Percentiles rank a stretch among this genome's conserved stretches.
These are phyloP conservation scores for Delichon dasypus DNA, from an alignment of 2,797 vertebrate species.

Conservation along the genomic window DNA sequence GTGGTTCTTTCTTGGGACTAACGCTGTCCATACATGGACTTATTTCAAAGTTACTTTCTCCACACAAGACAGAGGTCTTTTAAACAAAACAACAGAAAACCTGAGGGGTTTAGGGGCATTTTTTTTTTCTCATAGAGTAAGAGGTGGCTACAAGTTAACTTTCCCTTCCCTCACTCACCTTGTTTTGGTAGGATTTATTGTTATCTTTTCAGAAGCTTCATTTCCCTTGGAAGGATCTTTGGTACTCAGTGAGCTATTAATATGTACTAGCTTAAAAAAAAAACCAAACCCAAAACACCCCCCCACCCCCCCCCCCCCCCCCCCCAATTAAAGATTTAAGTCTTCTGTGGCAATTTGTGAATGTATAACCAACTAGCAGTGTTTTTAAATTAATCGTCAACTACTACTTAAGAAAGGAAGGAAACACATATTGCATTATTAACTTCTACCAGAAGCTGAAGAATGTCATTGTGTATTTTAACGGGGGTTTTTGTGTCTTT, in stretches of 20 bases:
- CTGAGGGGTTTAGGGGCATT: background rate
- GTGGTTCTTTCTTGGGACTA: background rate
- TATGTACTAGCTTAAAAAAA: background rate
- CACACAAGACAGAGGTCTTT: background rate
- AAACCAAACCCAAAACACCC: no score
- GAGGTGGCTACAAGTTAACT: background rate
- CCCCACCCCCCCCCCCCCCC: no score
- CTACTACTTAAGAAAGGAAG: background rate
- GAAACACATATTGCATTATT: background rate
- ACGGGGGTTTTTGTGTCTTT: background rate
- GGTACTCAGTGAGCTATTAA: background rate
- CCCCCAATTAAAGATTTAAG: background rate
- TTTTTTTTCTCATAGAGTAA: background rate
- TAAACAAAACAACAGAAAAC: background rate
- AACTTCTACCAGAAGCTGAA: background rate
- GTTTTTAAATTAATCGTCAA: conserved; percentile 3
- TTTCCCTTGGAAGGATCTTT: background rate
- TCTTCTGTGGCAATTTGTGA: background rate
- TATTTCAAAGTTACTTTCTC: background rate
- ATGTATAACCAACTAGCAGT: background rate
- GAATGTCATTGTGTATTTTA: background rate
- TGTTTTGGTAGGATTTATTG: background rate
- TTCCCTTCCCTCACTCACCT: background rate
- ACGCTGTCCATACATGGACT: conserved; percentile 4
- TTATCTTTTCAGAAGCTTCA: background rate